These are phyloP conservation scores for Araneus ventricosus DNA, from an alignment of 1,140 invertebrate genomes.

Conservation along the genomic window DNA sequence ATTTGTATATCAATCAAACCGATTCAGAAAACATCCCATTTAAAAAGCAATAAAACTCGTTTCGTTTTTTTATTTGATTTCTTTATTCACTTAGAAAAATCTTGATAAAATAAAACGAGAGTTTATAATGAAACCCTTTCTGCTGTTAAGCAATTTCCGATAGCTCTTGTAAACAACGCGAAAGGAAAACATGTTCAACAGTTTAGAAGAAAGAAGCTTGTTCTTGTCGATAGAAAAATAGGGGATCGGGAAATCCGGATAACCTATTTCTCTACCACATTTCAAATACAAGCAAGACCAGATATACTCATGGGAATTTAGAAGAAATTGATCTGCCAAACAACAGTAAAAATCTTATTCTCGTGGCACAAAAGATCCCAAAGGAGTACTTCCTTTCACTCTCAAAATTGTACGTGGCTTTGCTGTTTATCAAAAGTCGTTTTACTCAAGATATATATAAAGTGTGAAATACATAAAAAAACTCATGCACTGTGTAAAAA, in stretches of 20 bases:
- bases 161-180: not conserved
- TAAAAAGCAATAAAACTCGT: not conserved
- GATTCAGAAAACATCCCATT: too few relatives aligned
- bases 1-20: too few relatives aligned
- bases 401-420: not conserved
- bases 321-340: not conserved
- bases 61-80: not conserved
- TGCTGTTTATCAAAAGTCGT: not conserved
- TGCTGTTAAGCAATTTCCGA: conserved; percentile 6
- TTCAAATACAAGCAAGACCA: not conserved
- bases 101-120: not conserved
- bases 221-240: not conserved
- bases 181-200: not conserved
- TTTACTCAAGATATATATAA: not conserved
- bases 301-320: not conserved
- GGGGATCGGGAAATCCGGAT: not conserved
- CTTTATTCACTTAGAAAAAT: not conserved
- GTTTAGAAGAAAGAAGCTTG: not conserved
- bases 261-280: not conserved
- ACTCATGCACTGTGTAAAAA: too few relatives aligned
- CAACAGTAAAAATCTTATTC: not conserved
- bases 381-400: not conserved
- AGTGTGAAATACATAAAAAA: not conserved
- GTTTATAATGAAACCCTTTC: not conserved
- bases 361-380: not conserved